phyloP scores from a whole-genome alignment of 2,888 invertebrate genomes.

The Lydus trimaculatus region DNA sequence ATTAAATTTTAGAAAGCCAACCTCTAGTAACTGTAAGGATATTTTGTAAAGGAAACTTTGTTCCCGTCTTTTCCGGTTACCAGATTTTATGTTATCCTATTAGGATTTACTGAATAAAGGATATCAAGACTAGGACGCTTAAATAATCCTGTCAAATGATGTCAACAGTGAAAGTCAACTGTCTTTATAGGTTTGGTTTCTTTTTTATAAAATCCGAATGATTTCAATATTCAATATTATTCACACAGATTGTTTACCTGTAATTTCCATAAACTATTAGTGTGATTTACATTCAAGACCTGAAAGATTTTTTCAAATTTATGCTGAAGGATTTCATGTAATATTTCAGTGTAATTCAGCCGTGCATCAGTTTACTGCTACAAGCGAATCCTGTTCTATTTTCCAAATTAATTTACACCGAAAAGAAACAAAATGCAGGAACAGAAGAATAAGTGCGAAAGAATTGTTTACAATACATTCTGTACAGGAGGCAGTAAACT shows the following conservation, averaged over 20 bases:
- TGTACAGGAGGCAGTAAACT: neutral
- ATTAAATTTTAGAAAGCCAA: neutral
- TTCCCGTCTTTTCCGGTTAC: slow-evolving; percentile 40
- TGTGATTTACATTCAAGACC: neutral
- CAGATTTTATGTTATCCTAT: slow-evolving; percentile 49
- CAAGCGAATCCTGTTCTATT: neutral
- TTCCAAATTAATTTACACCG: neutral
- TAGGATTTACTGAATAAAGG: slow-evolving; percentile 49
- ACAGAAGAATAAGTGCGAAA: neutral
- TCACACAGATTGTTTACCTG: too few species aligned
- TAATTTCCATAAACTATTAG: neutral
- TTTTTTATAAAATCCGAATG: slow-evolving; percentile 18
- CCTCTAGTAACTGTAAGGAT: neutral
- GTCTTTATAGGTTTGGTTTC: slow-evolving; percentile 8
- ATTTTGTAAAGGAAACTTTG: slow-evolving; percentile 7
- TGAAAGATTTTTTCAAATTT: neutral
- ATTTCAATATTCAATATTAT: slow-evolving; percentile 5
- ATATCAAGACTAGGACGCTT: slow-evolving; percentile 45
- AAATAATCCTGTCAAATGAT: slow-evolving; percentile 50
- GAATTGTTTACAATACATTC: neutral
- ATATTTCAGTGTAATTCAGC: too few species aligned
- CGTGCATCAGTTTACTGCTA: neutral
- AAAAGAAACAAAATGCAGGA: neutral
- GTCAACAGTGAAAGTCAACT: slow-evolving; percentile 21
- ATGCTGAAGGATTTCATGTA: neutral